These are phyloP conservation scores for Falco novaeseelandiae DNA, from an alignment of 2,797 vertebrate genomes.

Conservation along the genomic window DNA sequence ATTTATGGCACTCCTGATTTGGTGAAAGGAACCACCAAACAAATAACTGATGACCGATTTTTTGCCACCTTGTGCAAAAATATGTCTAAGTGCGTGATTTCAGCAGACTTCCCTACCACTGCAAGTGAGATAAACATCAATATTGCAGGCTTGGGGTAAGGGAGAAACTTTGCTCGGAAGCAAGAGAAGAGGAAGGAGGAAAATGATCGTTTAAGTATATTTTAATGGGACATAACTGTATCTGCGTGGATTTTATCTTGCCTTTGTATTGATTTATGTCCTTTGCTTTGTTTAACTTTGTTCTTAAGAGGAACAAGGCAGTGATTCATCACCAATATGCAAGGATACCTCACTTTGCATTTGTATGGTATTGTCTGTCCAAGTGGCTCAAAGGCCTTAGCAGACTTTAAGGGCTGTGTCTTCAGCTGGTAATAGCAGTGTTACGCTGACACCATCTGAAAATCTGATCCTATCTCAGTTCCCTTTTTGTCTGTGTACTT, in stretches of 20 bases:
- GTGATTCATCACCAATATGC: background rate
- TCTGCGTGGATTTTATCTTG: background rate
- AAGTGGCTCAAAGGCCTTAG: slow-evolving; percentile 2
- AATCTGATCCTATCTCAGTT: background rate
- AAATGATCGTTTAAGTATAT: background rate
- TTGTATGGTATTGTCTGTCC: background rate
- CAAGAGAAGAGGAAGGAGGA: background rate
- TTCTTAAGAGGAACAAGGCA: slow-evolving; percentile 3
- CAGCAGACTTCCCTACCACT: background rate
- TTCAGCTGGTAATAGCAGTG: background rate
- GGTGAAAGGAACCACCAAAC: slow-evolving; percentile 45
- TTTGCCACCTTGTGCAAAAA: slow-evolving; percentile 12
- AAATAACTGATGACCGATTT: slow-evolving; percentile 61
- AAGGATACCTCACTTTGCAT: slow-evolving; percentile 6
- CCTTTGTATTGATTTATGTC: background rate
- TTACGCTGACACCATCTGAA: slow-evolving; percentile 34
- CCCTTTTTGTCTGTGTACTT: background rate
- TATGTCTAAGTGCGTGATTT: background rate
- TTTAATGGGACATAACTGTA: background rate
- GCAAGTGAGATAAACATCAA: background rate
- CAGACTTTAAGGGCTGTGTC: background rate
- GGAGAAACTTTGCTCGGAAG: background rate
- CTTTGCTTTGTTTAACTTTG: background rate
- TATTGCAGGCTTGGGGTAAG: background rate
- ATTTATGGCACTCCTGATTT: slow-evolving; percentile 35